Base-by-base conservation (phyloP, 2,113 vertebrate species). In the Colaptes auratus region DNA sequence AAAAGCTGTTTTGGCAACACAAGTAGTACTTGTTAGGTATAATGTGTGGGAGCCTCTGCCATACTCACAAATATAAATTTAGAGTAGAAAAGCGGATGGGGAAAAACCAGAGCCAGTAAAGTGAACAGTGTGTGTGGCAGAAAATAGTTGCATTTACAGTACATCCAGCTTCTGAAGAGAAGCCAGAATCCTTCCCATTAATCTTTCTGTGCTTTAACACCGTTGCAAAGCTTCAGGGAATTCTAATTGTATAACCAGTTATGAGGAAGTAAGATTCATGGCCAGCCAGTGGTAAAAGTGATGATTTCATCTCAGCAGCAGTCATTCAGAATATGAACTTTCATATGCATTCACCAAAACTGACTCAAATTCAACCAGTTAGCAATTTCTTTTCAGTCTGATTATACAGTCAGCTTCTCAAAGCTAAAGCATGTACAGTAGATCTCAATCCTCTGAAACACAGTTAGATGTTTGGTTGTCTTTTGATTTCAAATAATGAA, bases 1-100 rank as follows among this genome's bases (percentile, higher is more conserved):
- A 97, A 95, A 96, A 96, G 53, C 74, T 92, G 71, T 83, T 97
- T 94, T 96, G 93, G 96, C 78, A 96, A 96, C 73, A 90, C 60
- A 94, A 95, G 91, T 88, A 94, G 80, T 85, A 89, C 58, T 28
- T 70, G 36, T 65, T 67, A 83, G 82, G 33, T 79, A 65, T 60
- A 76, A 73, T 1, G 6, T 25, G 23, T 46, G 39, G 84, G 30
- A 95, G 60, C 42, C 53, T 93, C 52, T 71, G 58, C 65, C 31
- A 76, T 86, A 86, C 17, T 85, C 56, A 74, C 58, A 93, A 61
- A 77, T 66, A 84, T 33, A 91, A 90, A 82, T 75, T 88, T 72
- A 80, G 48, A 28, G 42, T 30, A 58, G 61, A 77, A 72, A 81
- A 78, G 61, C 19, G 12, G 58, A 89, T 65, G 31, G 65, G 60